Percentiles rank a stretch among this genome's conserved stretches.
These are phyloP conservation scores for Drosophila quasianomalipes DNA, from an alignment of 2,888 invertebrate genomes.

Conservation along the genomic window DNA sequence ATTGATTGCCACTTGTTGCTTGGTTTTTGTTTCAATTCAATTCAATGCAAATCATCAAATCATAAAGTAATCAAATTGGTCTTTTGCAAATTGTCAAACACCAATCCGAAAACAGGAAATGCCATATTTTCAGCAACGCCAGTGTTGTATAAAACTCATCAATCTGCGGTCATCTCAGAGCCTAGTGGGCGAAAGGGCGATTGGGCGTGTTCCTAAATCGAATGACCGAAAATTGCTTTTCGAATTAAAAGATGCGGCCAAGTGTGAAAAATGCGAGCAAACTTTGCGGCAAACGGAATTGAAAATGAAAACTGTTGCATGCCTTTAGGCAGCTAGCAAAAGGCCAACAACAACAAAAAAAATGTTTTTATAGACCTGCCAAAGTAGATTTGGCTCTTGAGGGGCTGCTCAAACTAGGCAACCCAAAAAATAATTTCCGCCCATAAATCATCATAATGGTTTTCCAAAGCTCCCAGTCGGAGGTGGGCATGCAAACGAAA, in stretches of 20 bases:
- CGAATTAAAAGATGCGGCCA: slow-evolving; percentile 70
- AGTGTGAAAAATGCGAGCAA: slow-evolving; percentile 61
- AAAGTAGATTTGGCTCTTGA: neutral
- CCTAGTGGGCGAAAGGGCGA: neutral
- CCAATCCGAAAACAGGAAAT: slow-evolving; percentile 9
- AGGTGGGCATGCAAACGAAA: slow-evolving; percentile 46
- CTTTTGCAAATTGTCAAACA: slow-evolving; percentile 18
- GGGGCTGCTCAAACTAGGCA: slow-evolving; percentile 4
- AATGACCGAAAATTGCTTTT: slow-evolving; percentile 60
- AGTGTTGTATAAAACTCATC: slow-evolving; percentile 42
- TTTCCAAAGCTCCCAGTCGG: slow-evolving; percentile 31
- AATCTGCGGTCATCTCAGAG: slow-evolving; percentile 39
- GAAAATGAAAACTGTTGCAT: slow-evolving; percentile 74
- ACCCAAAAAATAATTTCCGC: slow-evolving; percentile 74
- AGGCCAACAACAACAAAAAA: slow-evolving; percentile 11
- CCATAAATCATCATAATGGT: slow-evolving; percentile 78
- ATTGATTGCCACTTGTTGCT: slow-evolving; percentile 55
- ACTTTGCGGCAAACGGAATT: slow-evolving; percentile 48
- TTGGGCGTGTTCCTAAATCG: slow-evolving; percentile 17
- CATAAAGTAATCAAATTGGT: neutral
- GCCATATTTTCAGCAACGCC: slow-evolving; percentile 25
- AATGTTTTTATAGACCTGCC: slow-evolving; percentile 10
- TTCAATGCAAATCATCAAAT: neutral
- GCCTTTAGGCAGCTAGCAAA: slow-evolving; percentile 41
- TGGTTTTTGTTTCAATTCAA: neutral